Percentiles rank a stretch among this genome's conserved stretches.
Evolutionary conservation across 2,797 vertebrate genomes (phyloP).

Genomic region (Discoglossus pictus): DNA sequence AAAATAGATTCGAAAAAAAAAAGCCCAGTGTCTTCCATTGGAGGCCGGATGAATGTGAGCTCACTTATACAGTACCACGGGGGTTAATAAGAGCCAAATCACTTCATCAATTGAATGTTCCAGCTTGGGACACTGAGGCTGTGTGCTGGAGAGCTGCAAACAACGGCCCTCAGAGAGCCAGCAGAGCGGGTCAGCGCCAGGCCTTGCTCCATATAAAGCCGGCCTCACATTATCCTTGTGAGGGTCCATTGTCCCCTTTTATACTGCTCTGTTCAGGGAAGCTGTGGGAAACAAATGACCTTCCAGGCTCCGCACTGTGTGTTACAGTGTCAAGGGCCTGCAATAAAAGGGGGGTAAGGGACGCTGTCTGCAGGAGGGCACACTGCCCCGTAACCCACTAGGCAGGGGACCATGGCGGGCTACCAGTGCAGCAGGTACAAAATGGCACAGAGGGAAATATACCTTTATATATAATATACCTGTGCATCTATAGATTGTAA

Average conservation of each 20-base stretch:
- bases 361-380: slow-evolving; percentile 40
- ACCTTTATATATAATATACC: no score
- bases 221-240: slow-evolving; percentile 67
- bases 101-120: slow-evolving; percentile 59
- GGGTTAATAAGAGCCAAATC: slow-evolving; percentile 46
- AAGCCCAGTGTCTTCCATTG: slow-evolving; percentile 38
- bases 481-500: no score
- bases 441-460: no score
- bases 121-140: slow-evolving; percentile 61
- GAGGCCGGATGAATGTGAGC: slow-evolving; percentile 54
- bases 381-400: not conserved
- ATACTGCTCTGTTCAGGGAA: slow-evolving; percentile 71
- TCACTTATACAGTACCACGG: slow-evolving; percentile 5
- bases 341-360: slow-evolving; percentile 63
- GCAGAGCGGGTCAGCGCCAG: slow-evolving; percentile 57
- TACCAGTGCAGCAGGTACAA: no score
- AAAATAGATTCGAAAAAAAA: slow-evolving; percentile 44
- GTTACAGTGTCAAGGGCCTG: slow-evolving; percentile 53
- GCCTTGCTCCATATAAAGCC: slow-evolving; percentile 74
- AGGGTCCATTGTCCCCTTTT: slow-evolving; percentile 72
- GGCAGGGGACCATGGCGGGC: no score
- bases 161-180: slow-evolving; percentile 61
- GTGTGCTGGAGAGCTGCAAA: slow-evolving; percentile 56
- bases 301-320: slow-evolving; percentile 66
- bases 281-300: slow-evolving; percentile 81